Evolutionary conservation across 2,113 vertebrate genomes (phyloP), one percentile per base, ranked within the genome.

Genomic region (Pelvicachromis taeniatus): DNA sequence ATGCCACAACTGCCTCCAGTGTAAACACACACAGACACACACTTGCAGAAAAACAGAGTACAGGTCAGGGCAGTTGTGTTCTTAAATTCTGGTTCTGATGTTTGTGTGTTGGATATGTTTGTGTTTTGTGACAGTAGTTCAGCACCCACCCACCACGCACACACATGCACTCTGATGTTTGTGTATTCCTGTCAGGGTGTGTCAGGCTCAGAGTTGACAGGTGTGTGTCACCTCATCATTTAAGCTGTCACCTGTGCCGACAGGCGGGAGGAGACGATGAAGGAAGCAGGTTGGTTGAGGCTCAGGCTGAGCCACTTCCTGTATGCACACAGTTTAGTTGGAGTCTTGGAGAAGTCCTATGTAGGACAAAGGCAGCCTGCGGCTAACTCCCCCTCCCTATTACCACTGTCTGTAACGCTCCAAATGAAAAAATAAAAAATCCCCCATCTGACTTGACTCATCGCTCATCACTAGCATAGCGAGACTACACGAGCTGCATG

Each of bases 331-430:
- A 86, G 54, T 94, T 82, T 91, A 83, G 80, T 82, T 75, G 59
- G 87, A 87, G 63, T 85, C 90, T 89, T 85, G 79, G 90, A 93
- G 82, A 91, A 92, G 78, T 91, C 91, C 85, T 92, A 95, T 94
- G 85, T 95, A 95, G 95, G 93, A 95, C 94, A 94, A 93, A 93
- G 83, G 81, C 87, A 83, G 94, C 92, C 91, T 89, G 85, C 52
- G 84, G 92, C 92, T 70, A 91, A 85, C 81, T 42, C 78, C 86
- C 85, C 82, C 82, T 84, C 80, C 87, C 50, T 85, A 88, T 89
- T 92, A 90, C 88, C 84, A 90, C 73, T 90, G 86, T 92, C 90
- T 91, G 82, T 87, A 91, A 89, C 3, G 63, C 80, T 90, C 82
- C 65, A 89, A 89, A 92, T 77, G 63, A 78, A 88, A 77, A 70